phyloP scores from a whole-genome alignment of 2,797 vertebrate genomes.

The Fistularia commersonii region DNA sequence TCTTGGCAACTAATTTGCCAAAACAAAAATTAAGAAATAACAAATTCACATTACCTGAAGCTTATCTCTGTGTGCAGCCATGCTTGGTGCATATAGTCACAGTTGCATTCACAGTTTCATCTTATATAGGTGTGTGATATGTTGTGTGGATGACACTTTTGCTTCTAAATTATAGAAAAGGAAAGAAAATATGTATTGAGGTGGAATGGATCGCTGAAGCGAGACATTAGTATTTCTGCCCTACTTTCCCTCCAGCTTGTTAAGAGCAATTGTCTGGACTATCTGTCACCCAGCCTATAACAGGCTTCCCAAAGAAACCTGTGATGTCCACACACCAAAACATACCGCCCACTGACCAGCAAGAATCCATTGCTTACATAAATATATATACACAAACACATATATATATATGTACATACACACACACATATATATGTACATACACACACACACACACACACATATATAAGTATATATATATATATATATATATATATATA shows the following conservation, averaged over 20 bases:
- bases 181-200: constrained; percentile 57
- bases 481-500: too few relatives aligned
- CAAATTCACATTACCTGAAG: constrained; percentile 6
- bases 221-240: constrained; percentile 72
- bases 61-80: neutral
- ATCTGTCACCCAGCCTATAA: constrained; percentile 70
- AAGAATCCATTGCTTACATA: neutral
- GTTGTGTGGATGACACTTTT: constrained; percentile 13
- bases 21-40: constrained; percentile 20
- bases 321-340: constrained; percentile 12
- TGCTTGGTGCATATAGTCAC: neutral
- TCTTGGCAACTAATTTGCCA: constrained; percentile 19
- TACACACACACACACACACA: too few relatives aligned
- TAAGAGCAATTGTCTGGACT: constrained; percentile 77
- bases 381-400: constrained; percentile 1
- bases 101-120: neutral
- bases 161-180: constrained; percentile 62
- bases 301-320: constrained; percentile 35
- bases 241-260: constrained; percentile 74
- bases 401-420: too few relatives aligned
- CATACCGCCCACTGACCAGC: constrained; percentile 20
- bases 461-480: too few relatives aligned
- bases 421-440: too few relatives aligned
- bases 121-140: neutral
- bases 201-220: constrained; percentile 65